Conservation (phyloP, 1,140 invertebrate genomes). For the Trinorchestia longiramus region DNA sequence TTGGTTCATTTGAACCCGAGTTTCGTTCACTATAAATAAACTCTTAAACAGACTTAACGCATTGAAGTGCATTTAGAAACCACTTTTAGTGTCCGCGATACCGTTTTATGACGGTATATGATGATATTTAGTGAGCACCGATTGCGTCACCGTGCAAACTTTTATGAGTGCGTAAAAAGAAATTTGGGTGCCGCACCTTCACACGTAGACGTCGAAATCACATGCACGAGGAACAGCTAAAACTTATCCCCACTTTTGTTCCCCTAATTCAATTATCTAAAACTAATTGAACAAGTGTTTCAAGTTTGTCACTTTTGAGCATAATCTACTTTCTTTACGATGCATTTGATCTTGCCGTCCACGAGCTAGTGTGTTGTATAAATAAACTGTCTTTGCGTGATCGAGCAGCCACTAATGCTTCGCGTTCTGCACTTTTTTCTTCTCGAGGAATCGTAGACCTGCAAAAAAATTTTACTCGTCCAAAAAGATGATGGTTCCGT, state of each 20-base stretch:
- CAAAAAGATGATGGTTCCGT: background rate
- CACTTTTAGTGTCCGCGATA: background rate
- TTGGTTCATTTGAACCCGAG: background rate
- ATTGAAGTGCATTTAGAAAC: background rate
- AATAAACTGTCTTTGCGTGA: background rate
- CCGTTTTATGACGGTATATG: background rate
- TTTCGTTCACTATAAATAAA: background rate
- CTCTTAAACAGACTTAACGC: background rate
- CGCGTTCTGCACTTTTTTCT: background rate
- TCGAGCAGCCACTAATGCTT: background rate
- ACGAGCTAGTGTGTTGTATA: background rate
- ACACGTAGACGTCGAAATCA: background rate
- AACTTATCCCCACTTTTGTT: background rate
- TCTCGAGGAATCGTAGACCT: background rate
- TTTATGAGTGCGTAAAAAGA: background rate
- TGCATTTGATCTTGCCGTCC: background rate
- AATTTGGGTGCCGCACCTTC: background rate
- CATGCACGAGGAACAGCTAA: background rate
- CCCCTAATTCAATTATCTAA: background rate
- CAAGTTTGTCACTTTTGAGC: background rate
- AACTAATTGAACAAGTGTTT: background rate
- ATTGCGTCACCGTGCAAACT: background rate
- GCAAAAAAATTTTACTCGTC: background rate
- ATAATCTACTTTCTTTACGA: background rate
- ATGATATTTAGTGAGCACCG: background rate